A percentile compares a stretch with the other conserved stretches of the same genome.
Evolutionary conservation across 2,888 invertebrate species (phyloP).

Genomic region (Philhelius pedissequus): DNA sequence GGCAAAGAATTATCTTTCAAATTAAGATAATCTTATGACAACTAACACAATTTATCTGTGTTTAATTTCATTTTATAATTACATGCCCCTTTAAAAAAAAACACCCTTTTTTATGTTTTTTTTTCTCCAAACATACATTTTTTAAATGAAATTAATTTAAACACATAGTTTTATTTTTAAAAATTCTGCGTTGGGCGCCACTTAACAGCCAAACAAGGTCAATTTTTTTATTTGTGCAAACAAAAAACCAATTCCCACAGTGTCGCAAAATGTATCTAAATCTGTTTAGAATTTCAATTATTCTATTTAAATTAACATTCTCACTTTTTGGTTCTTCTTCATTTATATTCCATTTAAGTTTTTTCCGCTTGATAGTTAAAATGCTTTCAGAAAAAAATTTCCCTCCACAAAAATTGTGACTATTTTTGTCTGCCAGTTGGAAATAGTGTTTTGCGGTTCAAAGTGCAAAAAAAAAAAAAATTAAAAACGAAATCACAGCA

Average conservation of each 20-base stretch:
- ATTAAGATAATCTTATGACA: too few species aligned
- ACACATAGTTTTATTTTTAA: background rate
- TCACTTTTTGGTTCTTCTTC: background rate
- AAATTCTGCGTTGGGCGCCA: slow-evolving; percentile 10
- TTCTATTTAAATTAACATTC: background rate
- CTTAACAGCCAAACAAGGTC: background rate
- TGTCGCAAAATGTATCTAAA: background rate
- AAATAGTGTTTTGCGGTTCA: background rate
- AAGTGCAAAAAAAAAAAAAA: background rate
- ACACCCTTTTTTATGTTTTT: too few species aligned
- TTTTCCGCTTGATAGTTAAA: slow-evolving; percentile 46
- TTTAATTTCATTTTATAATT: too few species aligned
- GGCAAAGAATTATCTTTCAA: too few species aligned
- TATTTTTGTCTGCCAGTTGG: background rate
- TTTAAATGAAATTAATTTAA: background rate
- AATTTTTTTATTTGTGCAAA: background rate
- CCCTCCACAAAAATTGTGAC: slow-evolving; percentile 50
- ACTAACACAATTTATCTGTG: too few species aligned
- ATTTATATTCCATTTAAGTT: background rate
- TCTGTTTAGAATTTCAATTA: background rate
- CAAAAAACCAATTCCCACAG: background rate
- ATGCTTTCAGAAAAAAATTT: slow-evolving; percentile 45
- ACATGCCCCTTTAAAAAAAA: too few species aligned
- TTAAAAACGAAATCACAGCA: background rate
- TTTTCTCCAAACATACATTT: too few species aligned